Base-by-base conservation (phyloP, 2,888 invertebrate genomes). In the Dolomedes plantarius region DNA sequence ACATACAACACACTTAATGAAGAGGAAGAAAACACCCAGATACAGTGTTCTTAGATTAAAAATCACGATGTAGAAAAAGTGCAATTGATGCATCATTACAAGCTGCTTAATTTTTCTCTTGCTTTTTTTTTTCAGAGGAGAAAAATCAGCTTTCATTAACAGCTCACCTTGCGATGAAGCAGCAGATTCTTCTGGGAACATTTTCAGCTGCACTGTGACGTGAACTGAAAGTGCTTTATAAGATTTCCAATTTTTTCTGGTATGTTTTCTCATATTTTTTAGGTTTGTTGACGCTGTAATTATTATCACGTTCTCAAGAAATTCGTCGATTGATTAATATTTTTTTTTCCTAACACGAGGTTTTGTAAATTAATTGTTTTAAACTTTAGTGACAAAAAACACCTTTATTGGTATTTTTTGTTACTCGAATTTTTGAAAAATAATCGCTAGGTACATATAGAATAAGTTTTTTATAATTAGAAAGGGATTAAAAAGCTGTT, bases 271-370 rank as follows among this genome's bases (percentile, higher is more conserved):
- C 56, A 56, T 50, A 41, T 36, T 69, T 75, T 76, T 80, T 79
- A 67, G 32, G 11, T n/a, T 46, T 64, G 39, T 79, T 80, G 46
- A n/a, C 67, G 27, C 32, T 65, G 28, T 80, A 80, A 80, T 80
- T 80, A 74, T 81, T 81, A 81, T 81, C 81, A 81, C 68, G 32
- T 75, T 74, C 69, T 68, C 69, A 69, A 67, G 41, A 68, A 81
- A 81, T 81, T 29, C 74, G 68, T 28, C 67, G 56, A 81, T 74
- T 68, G 46, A 74, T 80, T 80, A 65, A n/a, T n/a, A n/a, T n/a
- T n/a, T n/a, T n/a, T 72, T 67, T 80, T 50, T 46, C 64, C 16
- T 50, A n/a, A n/a, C n/a, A n/a, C n/a, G n/a, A 11, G 19, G 2
- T 23, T 23, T 62, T 23, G 19, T 62, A 9, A 27, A 19, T 1